Conservation (phyloP, 2,888 invertebrate species). For the Luperina testacea region DNA sequence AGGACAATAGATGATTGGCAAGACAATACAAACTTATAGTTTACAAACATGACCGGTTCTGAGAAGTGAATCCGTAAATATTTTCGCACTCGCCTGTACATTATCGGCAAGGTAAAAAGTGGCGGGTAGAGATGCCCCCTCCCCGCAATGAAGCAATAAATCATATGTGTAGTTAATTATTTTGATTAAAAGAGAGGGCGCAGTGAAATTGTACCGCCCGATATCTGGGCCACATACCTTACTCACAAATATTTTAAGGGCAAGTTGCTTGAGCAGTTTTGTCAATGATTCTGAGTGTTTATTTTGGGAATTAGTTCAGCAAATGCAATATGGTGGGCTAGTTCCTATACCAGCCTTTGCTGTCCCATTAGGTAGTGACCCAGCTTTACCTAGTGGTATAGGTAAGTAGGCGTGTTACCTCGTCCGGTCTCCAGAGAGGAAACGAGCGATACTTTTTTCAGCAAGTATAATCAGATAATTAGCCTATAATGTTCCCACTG, state of each 20-base stretch:
- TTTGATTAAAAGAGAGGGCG: constrained; percentile 83
- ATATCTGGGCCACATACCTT: constrained; percentile 75
- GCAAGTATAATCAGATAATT: too few species aligned
- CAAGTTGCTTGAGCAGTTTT: constrained; percentile 34
- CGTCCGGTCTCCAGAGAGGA: too few species aligned
- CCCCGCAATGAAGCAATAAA: constrained; percentile 78
- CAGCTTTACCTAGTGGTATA: not conserved
- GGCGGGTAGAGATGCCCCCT: constrained; percentile 68
- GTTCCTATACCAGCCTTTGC: not conserved
- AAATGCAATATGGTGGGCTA: not conserved
- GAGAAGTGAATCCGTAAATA: constrained; percentile 22
- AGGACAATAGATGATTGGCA: not conserved
- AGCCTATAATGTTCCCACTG: too few species aligned
- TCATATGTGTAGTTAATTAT: constrained; percentile 85
- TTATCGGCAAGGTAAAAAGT: constrained; percentile 67
- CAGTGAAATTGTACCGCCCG: constrained; percentile 71
- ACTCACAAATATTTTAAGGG: constrained; percentile 63
- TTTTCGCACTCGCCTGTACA: constrained; percentile 49
- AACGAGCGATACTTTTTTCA: not conserved
- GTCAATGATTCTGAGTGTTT: constrained; percentile 8
- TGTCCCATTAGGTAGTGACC: not conserved
- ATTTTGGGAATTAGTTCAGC: constrained; percentile 17
- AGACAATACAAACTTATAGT: not conserved
- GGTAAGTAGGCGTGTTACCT: not conserved
- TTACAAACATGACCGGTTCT: not conserved